Conservation (phyloP, 2,888 invertebrate genomes). For the Volucella zonaria region DNA sequence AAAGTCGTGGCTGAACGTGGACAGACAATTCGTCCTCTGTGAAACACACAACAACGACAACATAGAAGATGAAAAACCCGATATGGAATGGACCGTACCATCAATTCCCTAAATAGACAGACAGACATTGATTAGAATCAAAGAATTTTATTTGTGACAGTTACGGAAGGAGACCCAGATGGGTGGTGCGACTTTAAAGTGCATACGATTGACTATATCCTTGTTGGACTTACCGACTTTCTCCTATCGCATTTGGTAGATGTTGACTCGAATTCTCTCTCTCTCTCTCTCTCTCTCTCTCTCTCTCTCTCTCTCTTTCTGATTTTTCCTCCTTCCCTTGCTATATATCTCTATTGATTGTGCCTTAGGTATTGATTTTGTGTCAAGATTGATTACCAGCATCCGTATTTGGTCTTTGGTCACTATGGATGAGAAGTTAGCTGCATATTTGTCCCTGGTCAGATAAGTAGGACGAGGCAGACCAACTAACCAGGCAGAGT, state of each 20-base stretch:
- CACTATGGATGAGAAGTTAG: slow-evolving; percentile 34
- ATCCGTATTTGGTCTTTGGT: slow-evolving; percentile 48
- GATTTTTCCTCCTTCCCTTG: not conserved
- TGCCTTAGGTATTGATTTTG: slow-evolving; percentile 56
- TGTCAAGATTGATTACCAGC: slow-evolving; percentile 62
- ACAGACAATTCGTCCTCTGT: slow-evolving; percentile 14
- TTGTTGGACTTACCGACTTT: not conserved
- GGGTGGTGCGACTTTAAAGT: slow-evolving; percentile 40
- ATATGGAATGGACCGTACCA: slow-evolving; percentile 26
- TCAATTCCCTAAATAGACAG: slow-evolving; percentile 64
- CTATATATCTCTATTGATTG: slow-evolving; percentile 33
- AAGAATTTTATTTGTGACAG: slow-evolving; percentile 70
- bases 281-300: not conserved
- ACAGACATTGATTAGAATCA: slow-evolving; percentile 72
- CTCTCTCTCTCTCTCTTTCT: not conserved
- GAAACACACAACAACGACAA: slow-evolving; percentile 34
- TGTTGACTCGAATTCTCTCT: not conserved
- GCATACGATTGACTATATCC: slow-evolving; percentile 33
- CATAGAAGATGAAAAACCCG: slow-evolving; percentile 28
- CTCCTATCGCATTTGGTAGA: not conserved
- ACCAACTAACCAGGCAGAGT: not conserved
- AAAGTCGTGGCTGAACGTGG: slow-evolving; percentile 13
- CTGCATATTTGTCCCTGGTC: slow-evolving; percentile 37
- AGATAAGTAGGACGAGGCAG: not conserved
- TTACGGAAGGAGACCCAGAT: not conserved